Evolutionary conservation across 2,113 vertebrate species (phyloP), one percentile per base, ranked within the genome.

Genomic region (Mus spicilegus): DNA sequence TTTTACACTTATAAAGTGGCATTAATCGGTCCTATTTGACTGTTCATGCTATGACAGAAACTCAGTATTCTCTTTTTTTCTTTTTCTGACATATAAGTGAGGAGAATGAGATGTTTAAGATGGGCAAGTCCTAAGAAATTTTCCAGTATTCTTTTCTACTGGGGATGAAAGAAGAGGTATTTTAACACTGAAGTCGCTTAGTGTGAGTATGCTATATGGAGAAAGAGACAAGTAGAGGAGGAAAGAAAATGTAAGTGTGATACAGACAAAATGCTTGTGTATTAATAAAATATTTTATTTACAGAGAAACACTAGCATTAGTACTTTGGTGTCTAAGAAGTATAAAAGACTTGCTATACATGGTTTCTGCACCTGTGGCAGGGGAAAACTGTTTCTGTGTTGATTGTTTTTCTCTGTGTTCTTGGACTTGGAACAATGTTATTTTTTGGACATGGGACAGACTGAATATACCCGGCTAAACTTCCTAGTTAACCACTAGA

Each of bases 1-100:
- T 51, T 96, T 87, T 95, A 30, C 87, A 80, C 93, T 73, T 91
- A 91, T 49, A 89, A 69, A 87, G 30, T n/a, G 24, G 73, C 7
- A 82, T 20, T 86, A 39, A 11, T 36, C 94, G 33, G 42, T 85
- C 9, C 19, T 95, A 76, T 87, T 81, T 91, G 4, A 6, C 4
- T 88, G 39, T 72, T 90, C 28, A 54, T 80, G 5, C 70, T 89
- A 84, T 93, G 11, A 24, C 58, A 87, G 22, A 81, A 84, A 95
- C 58, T 90, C 88, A 95, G 19, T 90, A 87, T 85, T 91, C 30
- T 89, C 51, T 39, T 26, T 77, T 77, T 92, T 80, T 24, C 16
- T 88, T 91, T 96, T 89, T 54, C 33, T 95, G n/a, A 75, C 14
- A 78, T 61, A 3, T 81, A 81, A 7, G 4, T 94, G 42, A 82